These are phyloP conservation scores for Mormyrops attenuatus DNA, from an alignment of 2,797 vertebrate species.

Conservation along the genomic window DNA sequence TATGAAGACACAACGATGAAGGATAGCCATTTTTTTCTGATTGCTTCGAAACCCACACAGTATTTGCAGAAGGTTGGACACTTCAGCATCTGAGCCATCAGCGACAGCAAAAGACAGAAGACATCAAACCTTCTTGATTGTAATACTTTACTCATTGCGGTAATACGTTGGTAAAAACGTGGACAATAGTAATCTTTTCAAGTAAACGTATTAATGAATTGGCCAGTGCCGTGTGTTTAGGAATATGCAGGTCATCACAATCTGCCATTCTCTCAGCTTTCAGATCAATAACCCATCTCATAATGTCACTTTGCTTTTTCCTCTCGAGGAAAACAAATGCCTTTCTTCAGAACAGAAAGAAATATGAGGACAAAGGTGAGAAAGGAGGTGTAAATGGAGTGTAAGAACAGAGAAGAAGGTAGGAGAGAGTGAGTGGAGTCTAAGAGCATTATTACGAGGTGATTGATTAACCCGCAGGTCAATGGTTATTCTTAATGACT, in stretches of 20 bases:
- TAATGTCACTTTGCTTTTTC: constrained; percentile 44
- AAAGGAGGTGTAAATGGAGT: not conserved
- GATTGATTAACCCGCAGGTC: constrained; percentile 15
- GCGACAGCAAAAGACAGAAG: not conserved
- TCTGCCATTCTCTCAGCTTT: constrained; percentile 34
- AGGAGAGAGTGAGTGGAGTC: constrained; percentile 5
- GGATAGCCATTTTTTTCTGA: not conserved
- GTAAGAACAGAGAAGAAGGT: constrained; percentile 11
- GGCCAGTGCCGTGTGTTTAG: not conserved
- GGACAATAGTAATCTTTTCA: not conserved
- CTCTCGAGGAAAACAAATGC: constrained; percentile 49
- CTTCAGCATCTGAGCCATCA: not conserved
- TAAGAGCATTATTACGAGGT: not conserved
- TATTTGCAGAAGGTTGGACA: not conserved
- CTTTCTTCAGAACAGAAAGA: constrained; percentile 52
- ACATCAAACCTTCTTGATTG: not conserved
- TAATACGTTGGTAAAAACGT: not conserved
- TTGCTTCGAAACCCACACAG: not conserved
- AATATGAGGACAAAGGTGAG: constrained; percentile 18
- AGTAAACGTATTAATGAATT: not conserved
- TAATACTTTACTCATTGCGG: not conserved
- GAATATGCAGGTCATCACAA: constrained; percentile 42
- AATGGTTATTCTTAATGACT: constrained; percentile 21
- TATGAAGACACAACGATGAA: not conserved
- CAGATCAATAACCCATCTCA: constrained; percentile 59